These are phyloP conservation scores for Ailurus styani DNA, from an alignment of 2,113 vertebrate genomes.

Conservation along the genomic window DNA sequence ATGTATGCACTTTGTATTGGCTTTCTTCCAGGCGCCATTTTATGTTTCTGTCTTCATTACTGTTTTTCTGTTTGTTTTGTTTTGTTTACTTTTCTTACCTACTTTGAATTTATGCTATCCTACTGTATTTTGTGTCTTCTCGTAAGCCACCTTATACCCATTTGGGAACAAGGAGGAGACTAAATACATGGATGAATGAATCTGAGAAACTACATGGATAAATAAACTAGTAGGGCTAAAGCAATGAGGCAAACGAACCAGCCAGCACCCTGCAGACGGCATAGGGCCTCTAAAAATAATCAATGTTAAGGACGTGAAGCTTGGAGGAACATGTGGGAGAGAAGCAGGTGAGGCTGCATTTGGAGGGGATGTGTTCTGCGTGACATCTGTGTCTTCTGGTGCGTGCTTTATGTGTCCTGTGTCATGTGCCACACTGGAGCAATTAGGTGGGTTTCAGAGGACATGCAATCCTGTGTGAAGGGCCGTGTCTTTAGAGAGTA, in stretches of 20 bases:
- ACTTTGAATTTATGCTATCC: neutral
- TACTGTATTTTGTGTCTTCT: conserved; percentile 17
- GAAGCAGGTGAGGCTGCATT: conserved; percentile 17
- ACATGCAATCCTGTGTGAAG: neutral
- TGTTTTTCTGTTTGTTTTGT: too few relatives aligned
- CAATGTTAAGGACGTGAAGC: neutral
- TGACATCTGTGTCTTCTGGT: neutral
- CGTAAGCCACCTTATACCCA: neutral
- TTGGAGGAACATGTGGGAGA: conserved; percentile 7
- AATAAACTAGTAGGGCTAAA: conserved; percentile 16
- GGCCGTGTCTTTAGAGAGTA: neutral
- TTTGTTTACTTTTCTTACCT: neutral
- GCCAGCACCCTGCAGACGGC: neutral
- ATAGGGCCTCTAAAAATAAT: neutral
- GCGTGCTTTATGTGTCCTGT: conserved; percentile 1
- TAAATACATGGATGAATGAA: conserved; percentile 33
- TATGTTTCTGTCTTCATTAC: neutral
- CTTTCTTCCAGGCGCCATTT: neutral
- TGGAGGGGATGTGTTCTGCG: neutral
- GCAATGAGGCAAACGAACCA: neutral
- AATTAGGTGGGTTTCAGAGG: neutral
- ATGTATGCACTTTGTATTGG: neutral
- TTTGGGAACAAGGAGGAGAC: conserved; percentile 10
- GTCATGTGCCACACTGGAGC: neutral
- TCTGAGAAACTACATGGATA: neutral